Evolutionary conservation across 1,140 invertebrate species (phyloP).

Genomic region (Drosophila murphyi): DNA sequence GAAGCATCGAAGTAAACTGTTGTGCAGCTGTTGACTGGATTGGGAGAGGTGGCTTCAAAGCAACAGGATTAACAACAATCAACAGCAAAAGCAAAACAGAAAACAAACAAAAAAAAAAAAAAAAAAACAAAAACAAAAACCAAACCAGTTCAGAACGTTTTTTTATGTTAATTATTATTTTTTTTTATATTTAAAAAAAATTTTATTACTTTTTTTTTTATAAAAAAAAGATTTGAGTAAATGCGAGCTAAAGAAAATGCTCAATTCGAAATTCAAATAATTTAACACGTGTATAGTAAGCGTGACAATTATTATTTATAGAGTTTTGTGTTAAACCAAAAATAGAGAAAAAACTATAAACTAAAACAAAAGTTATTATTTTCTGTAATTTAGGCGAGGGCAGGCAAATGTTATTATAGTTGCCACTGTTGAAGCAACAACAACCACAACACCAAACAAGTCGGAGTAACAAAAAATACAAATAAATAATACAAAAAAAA

Average conservation of each 20-base stretch:
- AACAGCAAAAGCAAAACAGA: conserved; percentile 13
- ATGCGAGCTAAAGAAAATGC: conserved; percentile 44
- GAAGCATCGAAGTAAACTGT: conserved; percentile 36
- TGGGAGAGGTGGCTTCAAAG: background rate
- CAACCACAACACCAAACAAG: conserved; percentile 2
- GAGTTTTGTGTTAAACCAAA: conserved; percentile 52
- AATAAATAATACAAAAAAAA: conserved; percentile 11
- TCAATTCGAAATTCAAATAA: conserved; percentile 33
- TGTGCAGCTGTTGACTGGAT: background rate
- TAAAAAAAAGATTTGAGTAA: conserved; percentile 60
- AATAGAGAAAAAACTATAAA: conserved; percentile 9
- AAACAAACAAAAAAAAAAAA: conserved; percentile 23
- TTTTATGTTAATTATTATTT: conserved; percentile 82
- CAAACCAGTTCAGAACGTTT: conserved; percentile 82
- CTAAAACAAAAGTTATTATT: conserved; percentile 20
- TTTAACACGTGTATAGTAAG: conserved; percentile 7
- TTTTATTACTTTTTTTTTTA: conserved; percentile 26
- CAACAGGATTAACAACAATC: conserved; percentile 22
- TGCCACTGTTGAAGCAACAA: conserved; percentile 17
- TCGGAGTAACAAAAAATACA: background rate
- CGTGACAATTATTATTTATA: conserved; percentile 21
- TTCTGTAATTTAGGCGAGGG: conserved; percentile 28
- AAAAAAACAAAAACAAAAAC: conserved; percentile 66
- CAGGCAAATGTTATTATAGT: conserved; percentile 38
- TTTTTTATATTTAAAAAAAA: conserved; percentile 72